Evolutionary conservation across 2,797 vertebrate species (phyloP).

Genomic region (Crocidura indochinensis): DNA sequence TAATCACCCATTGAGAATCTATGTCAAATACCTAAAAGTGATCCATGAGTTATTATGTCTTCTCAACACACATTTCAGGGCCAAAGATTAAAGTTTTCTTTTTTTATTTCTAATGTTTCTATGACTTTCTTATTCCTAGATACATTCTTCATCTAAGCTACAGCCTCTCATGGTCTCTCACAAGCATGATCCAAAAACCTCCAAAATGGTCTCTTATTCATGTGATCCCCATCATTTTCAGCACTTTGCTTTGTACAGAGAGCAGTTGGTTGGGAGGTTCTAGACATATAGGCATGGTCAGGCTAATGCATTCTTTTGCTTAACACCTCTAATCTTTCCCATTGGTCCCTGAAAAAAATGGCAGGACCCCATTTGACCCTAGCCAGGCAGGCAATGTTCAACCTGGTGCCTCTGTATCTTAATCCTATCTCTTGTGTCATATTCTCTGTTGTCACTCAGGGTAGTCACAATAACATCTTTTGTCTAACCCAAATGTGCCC

Average conservation of each 20-base stretch:
- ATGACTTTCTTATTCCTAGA: background rate
- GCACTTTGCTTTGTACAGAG: background rate
- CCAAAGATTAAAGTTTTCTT: background rate
- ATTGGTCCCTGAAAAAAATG: background rate
- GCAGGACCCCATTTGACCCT: background rate
- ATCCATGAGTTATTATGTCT: background rate
- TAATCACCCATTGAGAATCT: background rate
- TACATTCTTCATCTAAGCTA: background rate
- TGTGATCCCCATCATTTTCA: background rate
- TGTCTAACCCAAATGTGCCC: background rate
- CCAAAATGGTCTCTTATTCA: background rate
- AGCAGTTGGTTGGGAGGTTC: background rate
- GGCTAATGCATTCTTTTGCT: background rate
- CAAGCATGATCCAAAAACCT: background rate
- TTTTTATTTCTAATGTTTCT: background rate
- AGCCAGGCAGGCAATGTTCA: background rate
- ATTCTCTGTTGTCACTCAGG: background rate
- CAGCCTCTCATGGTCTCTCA: background rate
- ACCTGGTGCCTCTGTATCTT: background rate
- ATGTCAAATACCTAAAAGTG: background rate
- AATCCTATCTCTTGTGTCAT: background rate
- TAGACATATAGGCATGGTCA: background rate
- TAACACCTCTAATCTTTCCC: background rate
- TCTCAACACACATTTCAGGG: constrained; percentile 9
- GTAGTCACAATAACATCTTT: background rate